A percentile compares a stretch with the other conserved stretches of the same genome.
These are phyloP conservation scores for Hydrophis major DNA, from an alignment of 2,797 vertebrate species.

Conservation along the genomic window DNA sequence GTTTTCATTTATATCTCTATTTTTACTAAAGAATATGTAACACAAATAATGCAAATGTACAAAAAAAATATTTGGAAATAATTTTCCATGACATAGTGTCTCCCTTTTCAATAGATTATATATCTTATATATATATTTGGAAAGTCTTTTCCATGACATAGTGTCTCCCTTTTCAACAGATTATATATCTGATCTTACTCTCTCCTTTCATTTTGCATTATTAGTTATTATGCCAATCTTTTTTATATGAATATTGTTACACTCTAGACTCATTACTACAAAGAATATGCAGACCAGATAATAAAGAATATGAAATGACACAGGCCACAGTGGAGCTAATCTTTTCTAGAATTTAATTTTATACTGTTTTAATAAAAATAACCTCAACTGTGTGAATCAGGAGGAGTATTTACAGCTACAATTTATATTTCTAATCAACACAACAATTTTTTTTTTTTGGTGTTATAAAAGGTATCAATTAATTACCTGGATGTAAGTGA, in stretches of 20 bases:
- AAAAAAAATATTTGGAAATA: neutral
- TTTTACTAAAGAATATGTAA: neutral
- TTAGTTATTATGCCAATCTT: neutral
- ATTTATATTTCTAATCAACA: neutral
- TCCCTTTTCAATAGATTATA: neutral
- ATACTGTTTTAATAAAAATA: neutral
- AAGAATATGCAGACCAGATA: neutral
- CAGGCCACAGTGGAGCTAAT: neutral
- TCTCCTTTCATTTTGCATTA: neutral
- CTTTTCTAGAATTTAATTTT: neutral
- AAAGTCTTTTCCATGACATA: neutral
- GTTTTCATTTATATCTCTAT: neutral
- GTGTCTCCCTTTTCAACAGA: neutral
- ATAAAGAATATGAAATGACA: neutral
- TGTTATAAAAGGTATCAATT: neutral
- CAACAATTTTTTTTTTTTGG: neutral
- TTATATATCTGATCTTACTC: neutral
- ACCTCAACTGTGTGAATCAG: neutral
- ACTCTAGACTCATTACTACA: neutral
- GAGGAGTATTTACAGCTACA: neutral
- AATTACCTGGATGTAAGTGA: neutral
- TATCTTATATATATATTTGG: neutral
- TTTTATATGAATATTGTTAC: neutral
- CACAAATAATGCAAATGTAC: neutral
- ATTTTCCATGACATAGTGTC: neutral